These are phyloP conservation scores for Entelurus aequoreus DNA, from an alignment of 2,113 vertebrate species.

Conservation along the genomic window DNA sequence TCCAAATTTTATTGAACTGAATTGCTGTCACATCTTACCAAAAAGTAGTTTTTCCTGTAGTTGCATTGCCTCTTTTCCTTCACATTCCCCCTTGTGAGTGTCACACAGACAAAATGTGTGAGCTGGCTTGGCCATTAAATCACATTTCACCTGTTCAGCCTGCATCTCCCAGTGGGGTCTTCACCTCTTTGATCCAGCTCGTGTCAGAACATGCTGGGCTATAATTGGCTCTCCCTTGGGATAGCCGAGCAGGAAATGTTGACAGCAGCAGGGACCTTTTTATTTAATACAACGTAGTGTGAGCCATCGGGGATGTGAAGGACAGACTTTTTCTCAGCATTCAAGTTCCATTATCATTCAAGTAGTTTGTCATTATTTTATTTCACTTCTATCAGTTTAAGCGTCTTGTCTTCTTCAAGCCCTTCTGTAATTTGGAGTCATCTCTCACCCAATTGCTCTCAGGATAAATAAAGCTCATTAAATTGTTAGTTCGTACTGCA, in stretches of 20 bases:
- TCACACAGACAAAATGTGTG: conserved; percentile 27
- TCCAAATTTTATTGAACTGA: background rate
- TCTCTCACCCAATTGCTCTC: conserved; percentile 43
- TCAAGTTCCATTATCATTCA: background rate
- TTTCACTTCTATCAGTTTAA: background rate
- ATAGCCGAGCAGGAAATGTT: conserved; percentile 34
- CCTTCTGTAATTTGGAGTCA: conserved; percentile 38
- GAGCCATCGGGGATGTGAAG: background rate
- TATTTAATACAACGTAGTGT: background rate
- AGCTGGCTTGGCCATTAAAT: conserved; percentile 59
- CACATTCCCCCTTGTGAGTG: conserved; percentile 12
- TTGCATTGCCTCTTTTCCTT: background rate
- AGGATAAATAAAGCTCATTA: conserved; percentile 49
- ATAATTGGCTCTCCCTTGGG: conserved; percentile 53
- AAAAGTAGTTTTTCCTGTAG: conserved; percentile 9
- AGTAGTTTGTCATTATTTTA: background rate
- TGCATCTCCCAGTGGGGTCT: conserved; percentile 19
- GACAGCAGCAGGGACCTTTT: conserved; percentile 17
- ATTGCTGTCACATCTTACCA: background rate
- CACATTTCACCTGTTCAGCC: conserved; percentile 41
- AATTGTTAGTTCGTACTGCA: conserved; percentile 15
- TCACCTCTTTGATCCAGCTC: conserved; percentile 34
- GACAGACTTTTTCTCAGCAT: background rate
- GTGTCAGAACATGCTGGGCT: conserved; percentile 60
- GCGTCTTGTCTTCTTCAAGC: conserved; percentile 22